Evolutionary conservation across 2,113 vertebrate species (phyloP), one percentile per base, ranked within the genome.

Genomic region (Hippoglossus stenolepis): DNA sequence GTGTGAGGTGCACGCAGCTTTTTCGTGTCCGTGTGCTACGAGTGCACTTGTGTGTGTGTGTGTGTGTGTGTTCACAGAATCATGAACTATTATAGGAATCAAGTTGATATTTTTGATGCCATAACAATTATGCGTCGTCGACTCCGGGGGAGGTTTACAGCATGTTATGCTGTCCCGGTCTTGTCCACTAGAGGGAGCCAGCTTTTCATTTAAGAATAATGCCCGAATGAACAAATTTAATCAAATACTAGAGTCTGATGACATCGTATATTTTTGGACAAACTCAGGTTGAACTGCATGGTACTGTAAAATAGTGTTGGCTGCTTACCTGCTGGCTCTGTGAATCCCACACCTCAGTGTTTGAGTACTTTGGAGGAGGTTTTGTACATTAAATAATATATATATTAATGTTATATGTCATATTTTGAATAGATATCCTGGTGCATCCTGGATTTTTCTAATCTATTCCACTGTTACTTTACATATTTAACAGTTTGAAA

Each of bases 231-330:
- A 67, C 21, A 66, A 56, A 75, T 56, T 17, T 18, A 77, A 75
- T 76, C 2, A 73, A 13, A 68, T 67, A 64, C 43, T 38, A 45
- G 51, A 83, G 56, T 76, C 54, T 35, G 49, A 76, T 77, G 63
- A 71, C 49, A 83, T 53, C 77, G 64, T 89, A 64, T 80, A 58
- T 88, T 82, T 71, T 58, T 5, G 75, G 75, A 86, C 58, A 77
- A 85, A 86, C 92, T 92, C 90, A 91, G 90, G 92, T 91, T 90
- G 54, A 85, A 86, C 65, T 85, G 88, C 87, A 91, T 90, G 86
- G 68, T 77, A 59, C 31, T 85, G 67, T 77, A 76, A 71, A 77
- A 38, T 69, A 54, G 31, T 75, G 65, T 79, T 80, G 38, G 75
- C 24, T 53, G 31, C 62, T 4, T 5, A 12, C 35, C 13, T 74